Evolutionary conservation across 2,888 invertebrate species (phyloP), one percentile per base, ranked within the genome.

Genomic region (Euplexia lucipara): DNA sequence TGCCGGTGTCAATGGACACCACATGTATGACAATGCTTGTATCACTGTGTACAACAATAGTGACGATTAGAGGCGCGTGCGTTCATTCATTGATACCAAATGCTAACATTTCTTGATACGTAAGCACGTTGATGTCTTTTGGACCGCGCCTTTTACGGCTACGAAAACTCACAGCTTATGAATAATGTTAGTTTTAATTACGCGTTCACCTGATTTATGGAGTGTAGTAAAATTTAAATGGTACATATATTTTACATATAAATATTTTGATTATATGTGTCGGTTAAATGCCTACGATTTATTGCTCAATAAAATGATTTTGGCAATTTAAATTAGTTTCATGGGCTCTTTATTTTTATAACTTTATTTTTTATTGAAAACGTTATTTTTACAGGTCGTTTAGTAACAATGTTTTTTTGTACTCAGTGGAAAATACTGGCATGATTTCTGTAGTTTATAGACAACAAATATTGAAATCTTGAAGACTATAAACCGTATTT

Each of bases 61-160:
- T 44, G 51, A 51, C 64, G 63, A 71, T 72, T 71, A 62, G 59
- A 67, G 69, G 76, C 83, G 85, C 82, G 83, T 80, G 83, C 81
- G 81, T 79, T 72, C 63, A 72, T 76, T 75, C 79, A 79, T 78
- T 64, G 61, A 70, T 61, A 61, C 62, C 51, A 45, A 60, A 54
- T 20, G 49, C 54, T 44, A 60, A 66, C 78, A 78, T 83, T 78
- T 83, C 75, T 82, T 82, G 84, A 79, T 75, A 81, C 58, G 73
- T 83, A 83, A 83, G 64, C 77, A 26, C 88, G 88, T 88, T 88
- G 87, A 88, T 83, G 88, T 88, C 88, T 88, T 88, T 88, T 65
- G 70, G 67, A 54, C 62, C 66, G 61, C 67, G 49, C 76, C 68
- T 39, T 68, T 69, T 73, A 76, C 62, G 69, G 72, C 57, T 61